Conservation (phyloP, 2,113 vertebrate genomes). For the Zosterops pallidus region DNA sequence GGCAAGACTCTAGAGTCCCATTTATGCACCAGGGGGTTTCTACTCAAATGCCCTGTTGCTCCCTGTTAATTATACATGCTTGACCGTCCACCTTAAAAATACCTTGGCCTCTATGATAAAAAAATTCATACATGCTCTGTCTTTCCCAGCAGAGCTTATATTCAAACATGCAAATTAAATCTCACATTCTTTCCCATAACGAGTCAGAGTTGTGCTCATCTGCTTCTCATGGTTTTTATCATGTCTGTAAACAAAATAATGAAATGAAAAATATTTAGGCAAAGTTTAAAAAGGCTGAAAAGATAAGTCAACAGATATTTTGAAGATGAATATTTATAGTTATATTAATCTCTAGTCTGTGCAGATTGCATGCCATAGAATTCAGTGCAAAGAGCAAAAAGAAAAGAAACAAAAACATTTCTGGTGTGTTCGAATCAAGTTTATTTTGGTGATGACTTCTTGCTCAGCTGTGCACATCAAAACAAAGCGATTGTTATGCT, state of each 20-base stretch:
- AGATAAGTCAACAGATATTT: background rate
- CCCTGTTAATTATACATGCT: background rate
- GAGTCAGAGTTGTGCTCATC: background rate
- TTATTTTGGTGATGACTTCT: conserved; percentile 59
- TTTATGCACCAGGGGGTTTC: background rate
- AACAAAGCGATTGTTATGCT: conserved; percentile 61
- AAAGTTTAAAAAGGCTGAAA: background rate
- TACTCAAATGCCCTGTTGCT: background rate
- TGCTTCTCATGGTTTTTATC: background rate
- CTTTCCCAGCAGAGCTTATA: background rate
- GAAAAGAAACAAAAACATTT: conserved; percentile 41
- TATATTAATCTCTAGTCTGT: background rate
- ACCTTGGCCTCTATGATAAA: background rate
- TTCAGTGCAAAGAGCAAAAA: background rate
- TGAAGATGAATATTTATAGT: background rate
- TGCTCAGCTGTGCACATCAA: conserved; percentile 57
- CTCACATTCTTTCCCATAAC: background rate
- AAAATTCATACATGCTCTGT: background rate
- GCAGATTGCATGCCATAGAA: background rate
- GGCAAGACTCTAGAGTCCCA: background rate
- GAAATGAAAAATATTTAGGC: background rate
- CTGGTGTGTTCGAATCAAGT: conserved; percentile 5
- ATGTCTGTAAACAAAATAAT: background rate
- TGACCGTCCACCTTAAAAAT: background rate
- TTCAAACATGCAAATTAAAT: background rate